These are phyloP conservation scores for Coilia nasus DNA, from an alignment of 2,797 vertebrate species.

Conservation along the genomic window DNA sequence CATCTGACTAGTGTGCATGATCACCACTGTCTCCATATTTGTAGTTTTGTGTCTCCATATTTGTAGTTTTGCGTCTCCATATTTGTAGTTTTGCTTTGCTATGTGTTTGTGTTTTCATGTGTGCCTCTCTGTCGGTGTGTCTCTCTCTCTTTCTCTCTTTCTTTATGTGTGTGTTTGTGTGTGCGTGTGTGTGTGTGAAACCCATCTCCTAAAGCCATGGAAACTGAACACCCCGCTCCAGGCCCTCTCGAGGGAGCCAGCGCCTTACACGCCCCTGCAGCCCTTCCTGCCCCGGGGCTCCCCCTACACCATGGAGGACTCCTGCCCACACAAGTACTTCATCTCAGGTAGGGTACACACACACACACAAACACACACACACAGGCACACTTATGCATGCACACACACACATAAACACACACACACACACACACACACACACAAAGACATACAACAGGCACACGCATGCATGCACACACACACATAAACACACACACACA, in stretches of 20 bases:
- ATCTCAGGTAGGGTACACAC: slow-evolving; percentile 74
- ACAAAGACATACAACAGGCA: background rate
- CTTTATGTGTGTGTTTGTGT: background rate
- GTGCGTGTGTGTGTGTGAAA: background rate
- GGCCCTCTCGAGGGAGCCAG: slow-evolving; percentile 48
- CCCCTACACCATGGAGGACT: slow-evolving; percentile 77
- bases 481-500: background rate
- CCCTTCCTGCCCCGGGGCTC: slow-evolving; percentile 57
- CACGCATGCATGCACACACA: background rate
- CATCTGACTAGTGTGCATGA: background rate
- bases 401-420: background rate
- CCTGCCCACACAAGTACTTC: slow-evolving; percentile 77
- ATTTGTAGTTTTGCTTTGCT: background rate
- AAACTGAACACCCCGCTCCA: slow-evolving; percentile 54
- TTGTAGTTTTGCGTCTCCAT: too few relatives aligned
- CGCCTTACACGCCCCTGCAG: slow-evolving; percentile 36
- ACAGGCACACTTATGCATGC: too few relatives aligned
- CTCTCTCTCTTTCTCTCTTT: background rate
- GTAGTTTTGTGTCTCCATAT: background rate
- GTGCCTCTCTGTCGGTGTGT: too few relatives aligned
- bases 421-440: background rate
- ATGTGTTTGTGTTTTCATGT: too few relatives aligned
- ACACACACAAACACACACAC: background rate
- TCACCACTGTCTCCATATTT: background rate
- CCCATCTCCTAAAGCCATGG: slow-evolving; percentile 38